Evolutionary conservation across 2,888 invertebrate genomes (phyloP).

Genomic region (Cephus rjabovi): DNA sequence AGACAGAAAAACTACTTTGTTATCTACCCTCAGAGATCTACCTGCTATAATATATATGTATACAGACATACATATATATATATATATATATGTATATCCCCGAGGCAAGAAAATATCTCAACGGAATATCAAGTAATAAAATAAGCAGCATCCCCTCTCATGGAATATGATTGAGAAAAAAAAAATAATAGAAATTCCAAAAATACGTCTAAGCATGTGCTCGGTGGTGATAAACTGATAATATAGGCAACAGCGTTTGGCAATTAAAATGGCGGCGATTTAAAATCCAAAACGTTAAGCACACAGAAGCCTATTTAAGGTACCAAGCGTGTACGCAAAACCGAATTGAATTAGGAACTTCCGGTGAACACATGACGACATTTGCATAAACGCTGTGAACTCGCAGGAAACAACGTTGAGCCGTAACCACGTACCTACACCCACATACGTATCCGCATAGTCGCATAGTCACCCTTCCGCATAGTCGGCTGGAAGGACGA

Average conservation of each 20-base stretch:
- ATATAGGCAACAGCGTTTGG: background rate
- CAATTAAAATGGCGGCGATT: background rate
- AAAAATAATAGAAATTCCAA: background rate
- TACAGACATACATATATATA: too few relatives aligned
- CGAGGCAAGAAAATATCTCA: too few relatives aligned
- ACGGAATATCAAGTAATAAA: background rate
- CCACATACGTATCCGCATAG: background rate
- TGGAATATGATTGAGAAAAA: background rate
- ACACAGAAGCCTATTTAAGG: conserved; percentile 17
- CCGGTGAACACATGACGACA: conserved; percentile 52
- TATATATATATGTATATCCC: too few relatives aligned
- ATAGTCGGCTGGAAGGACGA: background rate
- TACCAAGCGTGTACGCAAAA: conserved; percentile 45
- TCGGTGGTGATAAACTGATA: background rate
- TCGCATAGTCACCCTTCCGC: background rate
- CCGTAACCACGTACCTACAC: background rate
- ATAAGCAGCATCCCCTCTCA: background rate
- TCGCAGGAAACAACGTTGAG: conserved; percentile 1
- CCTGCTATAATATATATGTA: too few relatives aligned
- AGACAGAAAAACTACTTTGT: background rate
- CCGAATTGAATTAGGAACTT: conserved; percentile 60
- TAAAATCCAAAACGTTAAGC: background rate
- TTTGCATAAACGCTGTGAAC: conserved; percentile 54
- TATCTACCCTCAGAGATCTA: background rate
- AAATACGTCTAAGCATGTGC: background rate